Base-by-base conservation (phyloP, 2,888 invertebrate species). In the Adineta ricciae region DNA sequence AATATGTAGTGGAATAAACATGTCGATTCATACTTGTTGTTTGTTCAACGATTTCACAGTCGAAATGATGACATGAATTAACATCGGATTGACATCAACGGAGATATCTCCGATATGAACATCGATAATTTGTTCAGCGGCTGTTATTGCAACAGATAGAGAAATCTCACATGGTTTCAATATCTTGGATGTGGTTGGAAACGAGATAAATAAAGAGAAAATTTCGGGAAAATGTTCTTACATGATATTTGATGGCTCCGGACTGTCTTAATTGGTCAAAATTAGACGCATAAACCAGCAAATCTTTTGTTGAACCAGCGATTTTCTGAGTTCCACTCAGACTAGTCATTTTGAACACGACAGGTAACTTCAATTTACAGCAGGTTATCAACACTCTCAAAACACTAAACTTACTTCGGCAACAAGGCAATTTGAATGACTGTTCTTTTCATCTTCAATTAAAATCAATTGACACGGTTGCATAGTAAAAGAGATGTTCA, bases 31-130 rank as follows among this genome's bases (percentile, higher is more conserved):
- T 87, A 89, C 93, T 72, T 91, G 90, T 41, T 92, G 89, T 32
- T 91, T 91, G 0, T 92, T 92, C 87, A 95, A 91, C 0, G 94
- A 93, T 0, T 92, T 91, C 38, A 89, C 88, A 19, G 91, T 95
- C 86, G 94, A 94, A 87, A 94, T 94, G 82, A 97, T 90, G 84
- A 96, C 92, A 85, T 95, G 94, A 88, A 98, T 95, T 9, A 95
- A 94, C 49, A 94, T 93, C 27, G 97, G 96, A 1, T 96, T 95
- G 24, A 97, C 94, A 84, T 94, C 94, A 46, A 97, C 91, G 87
- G 93, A 93, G 85, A 96, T 93, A 87, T 94, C 94, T 0, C 94
- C 93, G 56, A 94, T 91, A 50, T 93, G 92, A n/a, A 96, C 91
- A 88, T 95, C 95, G n/a, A 96, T 91, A 89, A 95, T 94, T 89